Base-by-base conservation (phyloP, 2,888 invertebrate species). In the Cerastis leucographa region DNA sequence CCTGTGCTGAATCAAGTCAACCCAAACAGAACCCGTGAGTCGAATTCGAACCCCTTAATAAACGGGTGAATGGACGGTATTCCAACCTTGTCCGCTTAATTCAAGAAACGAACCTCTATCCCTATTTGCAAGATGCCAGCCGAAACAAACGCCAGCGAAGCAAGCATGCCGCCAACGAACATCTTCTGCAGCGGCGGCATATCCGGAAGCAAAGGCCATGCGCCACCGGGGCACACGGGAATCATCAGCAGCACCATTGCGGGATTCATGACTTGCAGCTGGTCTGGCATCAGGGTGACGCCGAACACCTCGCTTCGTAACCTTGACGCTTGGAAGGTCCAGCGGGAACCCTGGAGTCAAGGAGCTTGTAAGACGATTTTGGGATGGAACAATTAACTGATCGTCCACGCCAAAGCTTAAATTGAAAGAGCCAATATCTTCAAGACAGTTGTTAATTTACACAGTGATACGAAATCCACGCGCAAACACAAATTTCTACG, bases 191-290 rank as follows among this genome's bases (percentile, higher is more conserved):
- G 93, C 0, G 98, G 98, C 59, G 93, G 92, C 70, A 96, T 85
- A n/a, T 96, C 94, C 0, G 96, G 96, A 29, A 96, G 86, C 14
- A 96, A 49, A 0, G 96, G 94, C 92, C 95, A 96, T 0, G 92
- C 93, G 0, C 96, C 96, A 0, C 96, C 96, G 0, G 96, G 96
- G 71, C 97, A 97, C 29, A 97, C 88, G 0, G 98, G 98, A 71
- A 98, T 98, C 91, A 98, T 95, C 9, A 98, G 84, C 40, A 98
- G 94, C 25, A 98, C 98, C 92, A 98, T 96, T 0, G 97, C 97
- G 0, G 98, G 98, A 92, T 98, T 98, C 89, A 98, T 96, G 49
- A 98, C 98, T 88, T 98, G 98, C 95, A 99, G 97, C 94, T 98
- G 98, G 91, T 98, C 98, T 0, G 98, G 98, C 92, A 97, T 96